Evolutionary conservation across 2,797 vertebrate genomes (phyloP), one percentile per base, ranked within the genome.

Genomic region (Platalea minor): DNA sequence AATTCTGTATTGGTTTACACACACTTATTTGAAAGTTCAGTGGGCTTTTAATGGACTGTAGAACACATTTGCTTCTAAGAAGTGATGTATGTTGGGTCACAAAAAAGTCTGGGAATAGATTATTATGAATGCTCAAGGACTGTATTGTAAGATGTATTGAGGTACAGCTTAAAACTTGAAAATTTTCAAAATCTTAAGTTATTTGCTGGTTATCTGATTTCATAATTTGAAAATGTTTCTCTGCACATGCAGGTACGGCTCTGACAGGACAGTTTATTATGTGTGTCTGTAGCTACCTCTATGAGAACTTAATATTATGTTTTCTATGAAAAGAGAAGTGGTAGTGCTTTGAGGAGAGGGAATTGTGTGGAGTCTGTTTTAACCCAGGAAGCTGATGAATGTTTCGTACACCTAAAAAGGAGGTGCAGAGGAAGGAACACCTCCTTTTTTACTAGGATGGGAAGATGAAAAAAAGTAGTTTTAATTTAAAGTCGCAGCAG

Each of bases 281-380:
- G 6, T 1, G 1, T 63, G 11, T 37, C 29, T 2, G 0, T 5
- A 35, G 7, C 35, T 77, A 16, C 6, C 9, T 56, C 35, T 39
- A 2, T 43, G 17, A 84, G 10, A 74, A 39, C 1, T 20, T 21
- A 41, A 15, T 45, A 13, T 31, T 21, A 3, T 7, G 50, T 82
- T 77, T 57, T 51, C 41, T 17, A 3, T 48, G 5, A 53, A 76
- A 88, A 67, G 5, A 31, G 14, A 54, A 46, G 1, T 13, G 23
- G 53, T 24, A 26, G 17, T 54, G 7, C 24, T 50, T 64, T 51
- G 51, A 94, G 28, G 7, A 84, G 33, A 61, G 10, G 23, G 7
- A 80, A 50, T 53, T 53, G 3, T 21, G 19, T 25, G 26, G 18
- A 17, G 17, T 19, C 19, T 88, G 2, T 37, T 78, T 60, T 28